Base-by-base conservation (phyloP, 2,888 invertebrate genomes). In the Platerodrilus igneus region DNA sequence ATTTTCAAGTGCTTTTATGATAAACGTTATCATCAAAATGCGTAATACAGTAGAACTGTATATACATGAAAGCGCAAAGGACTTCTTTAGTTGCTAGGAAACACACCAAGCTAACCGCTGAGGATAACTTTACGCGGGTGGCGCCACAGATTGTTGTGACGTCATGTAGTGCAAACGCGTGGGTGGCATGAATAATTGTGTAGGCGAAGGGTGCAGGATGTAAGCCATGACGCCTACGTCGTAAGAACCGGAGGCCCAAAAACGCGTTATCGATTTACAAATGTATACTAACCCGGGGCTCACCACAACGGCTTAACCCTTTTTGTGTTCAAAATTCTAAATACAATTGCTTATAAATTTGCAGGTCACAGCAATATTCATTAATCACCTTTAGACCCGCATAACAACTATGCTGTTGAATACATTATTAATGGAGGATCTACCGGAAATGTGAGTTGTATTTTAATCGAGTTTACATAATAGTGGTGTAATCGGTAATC, bases 101-200 rank as follows among this genome's bases (percentile, higher is more conserved):
- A 70, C 72, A 68, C 64, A 21, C 21, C 23, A 22, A 22, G 30
- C 27, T 33, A 37, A n/a, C n/a, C n/a, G n/a, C n/a, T n/a, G 68
- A 69, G 63, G 50, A 45, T 50, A 36, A 50, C 50, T 45, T 51
- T 52, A 47, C 56, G 57, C 57, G 47, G 53, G 55, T 49, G 63
- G 62, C 66, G 63, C 62, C 66, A 64, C 64, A 66, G 64, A 65
- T 57, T 53, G 55, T 72, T 70, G 66, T 76, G 76, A 78, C 77
- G 78, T 77, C 76, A 77, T 66, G 52, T 53, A 58, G 54, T 63
- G 66, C 69, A 70, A 71, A n/a, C n/a, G 72, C 76, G 74, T 71
- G 66, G 44, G 54, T 41, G 52, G 30, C 36, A 44, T 57, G 56
- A 70, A 66, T 59, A 54, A 56, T 57, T 47, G 70, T 71, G 66